A percentile compares a stretch with the other conserved stretches of the same genome.
These are phyloP conservation scores for Alviniconcha marisindica DNA, from an alignment of 1,140 invertebrate genomes.

Conservation along the genomic window DNA sequence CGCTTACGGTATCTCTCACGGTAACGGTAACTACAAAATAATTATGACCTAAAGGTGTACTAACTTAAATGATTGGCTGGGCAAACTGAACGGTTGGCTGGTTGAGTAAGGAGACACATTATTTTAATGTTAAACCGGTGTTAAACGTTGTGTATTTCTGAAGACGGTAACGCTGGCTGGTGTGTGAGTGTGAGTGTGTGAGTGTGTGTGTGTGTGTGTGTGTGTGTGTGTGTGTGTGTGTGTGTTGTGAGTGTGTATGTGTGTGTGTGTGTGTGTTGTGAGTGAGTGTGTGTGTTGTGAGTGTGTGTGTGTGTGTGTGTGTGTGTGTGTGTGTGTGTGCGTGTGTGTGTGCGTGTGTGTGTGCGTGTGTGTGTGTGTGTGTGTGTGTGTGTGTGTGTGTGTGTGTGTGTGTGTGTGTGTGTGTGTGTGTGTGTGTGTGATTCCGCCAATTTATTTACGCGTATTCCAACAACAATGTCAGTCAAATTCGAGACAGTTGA, in stretches of 20 bases:
- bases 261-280: slow-evolving; percentile 43
- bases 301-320: slow-evolving; percentile 41
- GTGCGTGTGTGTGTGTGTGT: slow-evolving; percentile 36
- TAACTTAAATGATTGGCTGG: too few relatives aligned
- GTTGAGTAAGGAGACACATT: too few relatives aligned
- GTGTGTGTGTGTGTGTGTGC: slow-evolving; percentile 40
- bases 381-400: slow-evolving; percentile 41
- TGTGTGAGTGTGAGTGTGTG: not conserved
- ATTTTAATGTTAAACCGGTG: too few relatives aligned
- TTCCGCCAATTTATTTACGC: not conserved
- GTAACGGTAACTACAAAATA: too few relatives aligned
- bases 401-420: not conserved
- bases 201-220: slow-evolving; percentile 46
- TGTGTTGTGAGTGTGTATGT: slow-evolving; percentile 46
- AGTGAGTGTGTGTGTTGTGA: slow-evolving; percentile 39
- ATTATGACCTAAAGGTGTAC: too few relatives aligned
- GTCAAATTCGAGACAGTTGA: too few relatives aligned
- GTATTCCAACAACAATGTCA: too few relatives aligned
- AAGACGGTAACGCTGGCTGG: too few relatives aligned
- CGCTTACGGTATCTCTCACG: too few relatives aligned
- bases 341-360: slow-evolving; percentile 30
- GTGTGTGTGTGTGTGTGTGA: not conserved
- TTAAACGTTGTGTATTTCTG: too few relatives aligned
- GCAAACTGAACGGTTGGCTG: too few relatives aligned
- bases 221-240: slow-evolving; percentile 55